phyloP scores from a whole-genome alignment of 2,113 vertebrate genomes.

The Nerophis ophidion region DNA sequence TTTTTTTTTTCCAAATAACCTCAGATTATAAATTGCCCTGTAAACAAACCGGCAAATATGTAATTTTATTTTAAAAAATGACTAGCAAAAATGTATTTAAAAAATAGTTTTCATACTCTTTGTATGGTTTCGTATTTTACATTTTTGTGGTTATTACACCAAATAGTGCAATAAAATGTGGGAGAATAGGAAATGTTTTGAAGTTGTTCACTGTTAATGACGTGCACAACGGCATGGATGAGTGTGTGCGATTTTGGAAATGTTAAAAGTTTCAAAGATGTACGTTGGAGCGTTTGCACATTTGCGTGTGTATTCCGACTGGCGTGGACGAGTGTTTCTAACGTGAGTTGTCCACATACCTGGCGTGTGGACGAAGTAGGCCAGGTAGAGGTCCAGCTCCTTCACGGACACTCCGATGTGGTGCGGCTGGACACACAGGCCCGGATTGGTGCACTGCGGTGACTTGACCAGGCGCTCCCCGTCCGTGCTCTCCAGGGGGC shows the following conservation, averaged over 20 bases:
- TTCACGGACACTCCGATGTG: slow-evolving; percentile 99
- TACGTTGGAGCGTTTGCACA: background rate
- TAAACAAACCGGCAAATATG: slow-evolving; percentile 31
- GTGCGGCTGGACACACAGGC: slow-evolving; percentile 95
- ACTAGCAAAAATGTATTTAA: slow-evolving; percentile 6
- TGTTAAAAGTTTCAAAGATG: background rate
- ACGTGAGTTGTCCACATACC: slow-evolving; percentile 74
- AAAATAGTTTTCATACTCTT: slow-evolving; percentile 2
- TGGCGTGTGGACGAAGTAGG: slow-evolving; percentile 98
- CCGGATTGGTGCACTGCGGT: slow-evolving; percentile 94
- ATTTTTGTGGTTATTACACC: background rate
- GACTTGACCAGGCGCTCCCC: slow-evolving; percentile 96
- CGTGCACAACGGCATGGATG: background rate
- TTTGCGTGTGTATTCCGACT: slow-evolving; percentile 1
- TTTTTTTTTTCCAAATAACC: slow-evolving; percentile 40
- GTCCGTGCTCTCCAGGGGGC: slow-evolving; percentile 96
- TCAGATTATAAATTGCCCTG: slow-evolving; percentile 30
- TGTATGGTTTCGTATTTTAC: background rate
- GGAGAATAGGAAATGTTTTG: too few relatives aligned
- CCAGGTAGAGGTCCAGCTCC: slow-evolving; percentile 99
- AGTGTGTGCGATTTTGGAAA: slow-evolving; percentile 4
- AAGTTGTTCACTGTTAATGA: too few relatives aligned
- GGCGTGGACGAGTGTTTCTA: too few relatives aligned
- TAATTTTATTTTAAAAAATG: slow-evolving; percentile 10
- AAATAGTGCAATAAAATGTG: too few relatives aligned